Evolutionary conservation across 2,888 invertebrate genomes (phyloP).

Genomic region (Pseudanteris insignis): DNA sequence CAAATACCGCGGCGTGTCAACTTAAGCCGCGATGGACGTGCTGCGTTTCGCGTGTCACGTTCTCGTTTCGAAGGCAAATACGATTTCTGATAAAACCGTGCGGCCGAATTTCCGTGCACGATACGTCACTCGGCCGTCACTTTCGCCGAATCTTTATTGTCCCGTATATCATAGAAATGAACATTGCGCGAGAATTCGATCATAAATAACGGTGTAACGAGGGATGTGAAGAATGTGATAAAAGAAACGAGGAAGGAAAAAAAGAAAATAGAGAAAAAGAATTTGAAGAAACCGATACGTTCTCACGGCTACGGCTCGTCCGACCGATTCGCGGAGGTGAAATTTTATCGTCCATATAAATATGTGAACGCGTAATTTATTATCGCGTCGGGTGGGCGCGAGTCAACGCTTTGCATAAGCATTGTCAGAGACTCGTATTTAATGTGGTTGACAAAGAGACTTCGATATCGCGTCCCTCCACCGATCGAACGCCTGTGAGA

Average conservation of each 20-base stretch:
- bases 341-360: conserved; percentile 34
- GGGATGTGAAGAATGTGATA: too few species aligned
- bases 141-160: conserved; percentile 11
- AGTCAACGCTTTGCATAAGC: too few species aligned
- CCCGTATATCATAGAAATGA: conserved; percentile 14
- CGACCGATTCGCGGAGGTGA: conserved; percentile 10
- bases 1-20: neutral
- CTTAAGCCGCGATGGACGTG: neutral
- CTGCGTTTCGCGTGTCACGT: neutral
- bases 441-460: too few species aligned
- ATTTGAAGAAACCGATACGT: too few species aligned
- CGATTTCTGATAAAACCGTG: neutral
- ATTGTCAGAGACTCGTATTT: too few species aligned
- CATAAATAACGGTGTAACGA: conserved; percentile 15
- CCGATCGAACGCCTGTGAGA: too few species aligned
- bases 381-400: too few species aligned
- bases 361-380: conserved; percentile 36
- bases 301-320: too few species aligned
- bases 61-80: neutral
- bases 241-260: too few species aligned
- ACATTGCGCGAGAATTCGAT: conserved; percentile 19
- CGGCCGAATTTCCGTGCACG: neutral
- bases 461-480: too few species aligned
- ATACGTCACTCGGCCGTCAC: neutral
- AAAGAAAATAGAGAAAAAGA: too few species aligned